Conservation (phyloP, 1,140 invertebrate genomes). For the Drosophila kanapiae region DNA sequence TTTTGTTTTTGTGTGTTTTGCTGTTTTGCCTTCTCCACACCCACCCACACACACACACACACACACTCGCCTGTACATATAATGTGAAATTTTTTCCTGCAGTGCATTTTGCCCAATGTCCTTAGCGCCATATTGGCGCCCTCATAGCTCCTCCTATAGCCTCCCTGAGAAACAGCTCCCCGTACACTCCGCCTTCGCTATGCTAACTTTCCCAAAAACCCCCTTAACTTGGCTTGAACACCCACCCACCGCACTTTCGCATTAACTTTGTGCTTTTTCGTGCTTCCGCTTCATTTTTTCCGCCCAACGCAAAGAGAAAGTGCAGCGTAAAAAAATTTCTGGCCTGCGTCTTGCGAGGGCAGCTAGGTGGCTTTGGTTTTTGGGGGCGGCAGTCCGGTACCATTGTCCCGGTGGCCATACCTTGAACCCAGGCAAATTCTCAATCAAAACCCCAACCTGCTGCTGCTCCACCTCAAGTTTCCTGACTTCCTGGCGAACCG, state of each 20-base stretch:
- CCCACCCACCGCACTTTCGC: conserved; percentile 43
- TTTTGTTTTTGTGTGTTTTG: conserved; percentile 84
- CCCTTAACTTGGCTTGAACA: not conserved
- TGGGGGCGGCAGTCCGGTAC: not conserved
- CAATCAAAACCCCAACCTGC: conserved; percentile 21
- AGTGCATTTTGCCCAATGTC: conserved; percentile 82
- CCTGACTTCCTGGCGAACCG: conserved; percentile 63
- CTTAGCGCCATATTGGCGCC: conserved; percentile 76
- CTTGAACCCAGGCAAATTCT: conserved; percentile 52
- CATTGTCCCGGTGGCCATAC: conserved; percentile 66
- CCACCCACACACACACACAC: conserved; percentile 26
- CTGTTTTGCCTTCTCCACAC: conserved; percentile 64
- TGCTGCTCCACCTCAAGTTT: conserved; percentile 34
- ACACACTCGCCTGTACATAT: conserved; percentile 52
- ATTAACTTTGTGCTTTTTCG: conserved; percentile 81
- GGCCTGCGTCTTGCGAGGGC: conserved; percentile 48
- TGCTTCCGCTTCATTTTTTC: conserved; percentile 81
- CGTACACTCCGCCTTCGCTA: not conserved
- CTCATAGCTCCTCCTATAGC: conserved; percentile 43
- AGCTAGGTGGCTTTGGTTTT: not conserved
- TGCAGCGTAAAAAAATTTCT: conserved; percentile 63
- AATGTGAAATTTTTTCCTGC: conserved; percentile 72
- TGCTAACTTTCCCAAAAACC: conserved; percentile 16
- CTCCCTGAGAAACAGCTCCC: conserved; percentile 6
- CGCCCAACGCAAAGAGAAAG: conserved; percentile 40